Evolutionary conservation across 1,140 invertebrate genomes (phyloP).

Genomic region (Drosophila sucinea): DNA sequence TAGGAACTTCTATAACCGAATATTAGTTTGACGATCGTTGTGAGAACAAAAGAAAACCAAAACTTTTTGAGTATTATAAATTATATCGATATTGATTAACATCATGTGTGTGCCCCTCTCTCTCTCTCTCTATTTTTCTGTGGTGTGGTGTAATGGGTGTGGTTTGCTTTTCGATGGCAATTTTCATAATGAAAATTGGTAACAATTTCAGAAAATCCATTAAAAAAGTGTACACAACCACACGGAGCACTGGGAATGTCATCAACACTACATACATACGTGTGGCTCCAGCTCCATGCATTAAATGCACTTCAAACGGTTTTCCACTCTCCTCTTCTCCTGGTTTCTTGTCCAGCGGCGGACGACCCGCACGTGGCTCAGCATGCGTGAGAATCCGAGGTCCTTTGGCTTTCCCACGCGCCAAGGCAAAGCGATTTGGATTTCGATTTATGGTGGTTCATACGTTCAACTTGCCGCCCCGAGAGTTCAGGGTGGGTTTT

Average conservation of each 20-base stretch:
- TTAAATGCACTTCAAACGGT: constrained; percentile 75
- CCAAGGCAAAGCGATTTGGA: constrained; percentile 39
- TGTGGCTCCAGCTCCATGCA: constrained; percentile 54
- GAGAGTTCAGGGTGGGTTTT: constrained; percentile 39
- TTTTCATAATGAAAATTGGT: constrained; percentile 74
- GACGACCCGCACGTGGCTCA: constrained; percentile 79
- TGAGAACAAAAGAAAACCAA: constrained; percentile 35
- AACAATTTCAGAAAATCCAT: constrained; percentile 63
- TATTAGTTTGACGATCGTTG: constrained; percentile 42
- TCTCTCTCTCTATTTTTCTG: neutral
- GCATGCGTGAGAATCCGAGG: constrained; percentile 80
- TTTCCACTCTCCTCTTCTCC: constrained; percentile 24
- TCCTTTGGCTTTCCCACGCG: constrained; percentile 82
- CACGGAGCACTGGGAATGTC: neutral
- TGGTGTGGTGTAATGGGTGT: neutral
- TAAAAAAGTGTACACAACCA: constrained; percentile 52
- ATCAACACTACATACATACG: constrained; percentile 6
- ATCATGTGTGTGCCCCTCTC: neutral
- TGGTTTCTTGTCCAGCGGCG: constrained; percentile 22
- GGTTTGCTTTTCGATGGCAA: constrained; percentile 32
- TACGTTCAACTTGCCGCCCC: constrained; percentile 30
- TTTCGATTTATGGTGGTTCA: constrained; percentile 34
- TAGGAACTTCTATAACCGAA: constrained; percentile 61
- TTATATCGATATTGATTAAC: constrained; percentile 35
- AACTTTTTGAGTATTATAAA: constrained; percentile 29